Conservation (phyloP, 2,888 invertebrate genomes). For the Agriopis aurantiaria region DNA sequence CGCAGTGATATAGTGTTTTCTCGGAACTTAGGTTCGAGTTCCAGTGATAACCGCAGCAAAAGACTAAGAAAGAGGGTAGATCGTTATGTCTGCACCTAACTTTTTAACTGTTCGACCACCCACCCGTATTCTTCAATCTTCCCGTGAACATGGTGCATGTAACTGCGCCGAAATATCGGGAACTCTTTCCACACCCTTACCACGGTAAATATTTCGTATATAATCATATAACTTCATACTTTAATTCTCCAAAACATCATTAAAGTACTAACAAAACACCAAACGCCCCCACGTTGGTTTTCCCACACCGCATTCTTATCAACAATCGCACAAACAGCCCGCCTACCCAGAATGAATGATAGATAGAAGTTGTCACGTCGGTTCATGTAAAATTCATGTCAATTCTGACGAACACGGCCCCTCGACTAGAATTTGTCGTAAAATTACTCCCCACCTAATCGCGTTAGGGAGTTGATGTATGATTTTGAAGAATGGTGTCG, state of each 20-base stretch:
- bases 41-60: no score
- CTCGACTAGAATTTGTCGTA: constrained; percentile 67
- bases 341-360: constrained; percentile 71
- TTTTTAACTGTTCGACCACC: no score
- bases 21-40: no score
- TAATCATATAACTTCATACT: not conserved
- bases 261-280: not conserved
- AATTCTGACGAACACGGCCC: constrained; percentile 56
- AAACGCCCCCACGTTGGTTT: constrained; percentile 42
- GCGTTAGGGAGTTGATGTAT: constrained; percentile 66
- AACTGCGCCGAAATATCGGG: no score
- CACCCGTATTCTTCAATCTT: no score
- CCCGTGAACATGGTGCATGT: no score
- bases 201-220: no score
- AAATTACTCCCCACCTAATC: constrained; percentile 80
- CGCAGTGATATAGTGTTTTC: no score
- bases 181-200: no score
- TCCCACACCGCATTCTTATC: constrained; percentile 43
- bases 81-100: no score
- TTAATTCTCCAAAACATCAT: not conserved
- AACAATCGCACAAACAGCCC: constrained; percentile 54
- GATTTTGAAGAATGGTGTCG: constrained; percentile 43
- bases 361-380: constrained; percentile 68
- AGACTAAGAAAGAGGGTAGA: no score
- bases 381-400: constrained; percentile 83